These are phyloP conservation scores for Lepilemur septentrionalis DNA, from an alignment of 2,797 vertebrate genomes.

Conservation along the genomic window DNA sequence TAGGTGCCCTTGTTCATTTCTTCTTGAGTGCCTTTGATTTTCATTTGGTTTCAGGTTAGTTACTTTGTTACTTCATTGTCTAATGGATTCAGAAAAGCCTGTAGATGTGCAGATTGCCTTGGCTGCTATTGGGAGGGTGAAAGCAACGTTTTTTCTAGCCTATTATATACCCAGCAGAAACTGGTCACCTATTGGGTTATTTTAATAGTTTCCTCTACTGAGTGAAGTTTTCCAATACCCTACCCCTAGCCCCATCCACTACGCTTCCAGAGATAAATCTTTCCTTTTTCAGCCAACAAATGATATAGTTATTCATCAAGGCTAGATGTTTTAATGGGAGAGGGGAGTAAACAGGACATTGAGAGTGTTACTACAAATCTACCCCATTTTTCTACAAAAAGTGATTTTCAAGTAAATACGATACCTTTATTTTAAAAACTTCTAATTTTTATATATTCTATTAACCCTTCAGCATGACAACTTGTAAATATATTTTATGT, in stretches of 20 bases:
- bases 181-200: not conserved
- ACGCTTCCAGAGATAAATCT: not conserved
- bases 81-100: not conserved
- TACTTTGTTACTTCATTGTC: not conserved
- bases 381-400: not conserved
- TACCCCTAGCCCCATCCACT: not conserved
- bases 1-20: not conserved
- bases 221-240: not conserved
- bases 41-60: not conserved
- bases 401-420: not conserved
- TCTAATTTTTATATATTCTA: not conserved
- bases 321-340: not conserved
- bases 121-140: not conserved
- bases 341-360: not conserved
- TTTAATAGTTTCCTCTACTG: not conserved
- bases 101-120: accelerated
- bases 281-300: not conserved
- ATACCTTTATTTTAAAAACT: not conserved
- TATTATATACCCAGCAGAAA: not conserved
- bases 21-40: not conserved
- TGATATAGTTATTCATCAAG: not conserved
- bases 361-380: not conserved
- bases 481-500: not conserved
- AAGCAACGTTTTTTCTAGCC: not conserved
- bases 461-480: not conserved